Percentiles rank a stretch among this genome's conserved stretches.
These are phyloP conservation scores for Zoanthus solanderi DNA, from an alignment of 92 coral and sea anemone species.

Conservation along the genomic window DNA sequence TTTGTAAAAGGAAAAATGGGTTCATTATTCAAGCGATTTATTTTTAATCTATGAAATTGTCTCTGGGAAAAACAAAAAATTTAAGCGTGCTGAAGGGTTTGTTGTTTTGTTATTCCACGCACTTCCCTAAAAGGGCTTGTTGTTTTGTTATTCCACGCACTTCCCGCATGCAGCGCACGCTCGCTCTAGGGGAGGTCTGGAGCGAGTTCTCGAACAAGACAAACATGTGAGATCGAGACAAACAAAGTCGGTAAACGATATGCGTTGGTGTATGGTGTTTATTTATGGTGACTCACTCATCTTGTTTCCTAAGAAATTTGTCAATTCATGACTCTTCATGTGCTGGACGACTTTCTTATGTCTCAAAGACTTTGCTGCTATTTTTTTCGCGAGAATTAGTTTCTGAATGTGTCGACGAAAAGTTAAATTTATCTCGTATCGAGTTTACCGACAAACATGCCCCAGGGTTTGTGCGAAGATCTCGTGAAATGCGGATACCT, in stretches of 20 bases:
- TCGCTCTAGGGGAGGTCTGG: slow-evolving; percentile 15
- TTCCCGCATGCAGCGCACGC: not conserved
- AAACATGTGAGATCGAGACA: slow-evolving; percentile 46
- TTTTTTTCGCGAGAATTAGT: not conserved
- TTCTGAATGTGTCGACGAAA: not conserved
- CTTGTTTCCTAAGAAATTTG: not conserved
- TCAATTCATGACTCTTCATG: not conserved
- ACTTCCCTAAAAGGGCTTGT: not conserved
- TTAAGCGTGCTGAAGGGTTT: not conserved
- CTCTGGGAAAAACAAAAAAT: not conserved
- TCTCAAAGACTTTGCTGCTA: not conserved
- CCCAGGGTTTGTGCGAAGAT: slow-evolving; percentile 70
- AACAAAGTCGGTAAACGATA: not conserved
- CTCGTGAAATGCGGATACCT: slow-evolving; percentile 96
- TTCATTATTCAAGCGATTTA: too few relatives aligned
- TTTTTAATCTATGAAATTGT: too few relatives aligned
- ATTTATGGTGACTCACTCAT: not conserved
- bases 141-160: slow-evolving; percentile 10
- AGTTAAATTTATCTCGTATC: slow-evolving; percentile 24
- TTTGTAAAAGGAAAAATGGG: too few relatives aligned
- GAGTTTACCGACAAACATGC: slow-evolving; percentile 45
- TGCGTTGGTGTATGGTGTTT: not conserved
- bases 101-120: not conserved
- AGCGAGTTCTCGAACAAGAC: slow-evolving; percentile 9
- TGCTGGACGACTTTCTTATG: not conserved